phyloP scores from a whole-genome alignment of 2,797 vertebrate genomes.

The Microchirus variegatus region DNA sequence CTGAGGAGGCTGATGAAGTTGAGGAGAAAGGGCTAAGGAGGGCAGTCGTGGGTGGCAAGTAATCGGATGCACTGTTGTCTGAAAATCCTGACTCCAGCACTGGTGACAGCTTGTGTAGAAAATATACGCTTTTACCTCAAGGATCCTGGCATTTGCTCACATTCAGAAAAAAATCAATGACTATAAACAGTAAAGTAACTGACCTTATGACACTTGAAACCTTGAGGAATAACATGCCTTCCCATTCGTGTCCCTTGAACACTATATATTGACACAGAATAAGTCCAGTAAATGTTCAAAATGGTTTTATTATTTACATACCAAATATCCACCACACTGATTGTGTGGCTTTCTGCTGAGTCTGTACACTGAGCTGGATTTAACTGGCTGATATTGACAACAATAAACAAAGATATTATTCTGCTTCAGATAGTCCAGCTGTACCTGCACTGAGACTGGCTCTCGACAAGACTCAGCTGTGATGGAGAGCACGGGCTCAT shows the following conservation, averaged over 20 bases:
- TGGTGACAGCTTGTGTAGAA: slow-evolving; percentile 76
- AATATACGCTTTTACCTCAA: slow-evolving; percentile 5
- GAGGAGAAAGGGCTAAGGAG: slow-evolving; percentile 64
- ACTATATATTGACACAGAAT: slow-evolving; percentile 54
- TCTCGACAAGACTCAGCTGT: slow-evolving; percentile 77
- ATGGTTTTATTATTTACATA: background rate
- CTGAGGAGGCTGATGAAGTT: slow-evolving; percentile 50
- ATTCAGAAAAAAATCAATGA: background rate
- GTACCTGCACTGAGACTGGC: slow-evolving; percentile 81
- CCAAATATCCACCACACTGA: no score
- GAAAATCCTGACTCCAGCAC: slow-evolving; percentile 76
- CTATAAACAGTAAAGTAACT: slow-evolving; percentile 16
- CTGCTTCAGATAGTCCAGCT: slow-evolving; percentile 3
- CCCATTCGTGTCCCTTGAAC: slow-evolving; percentile 44
- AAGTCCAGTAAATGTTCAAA: background rate
- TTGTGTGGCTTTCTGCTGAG: no score
- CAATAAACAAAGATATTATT: background rate
- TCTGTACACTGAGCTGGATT: no score
- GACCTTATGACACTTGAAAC: slow-evolving; percentile 66
- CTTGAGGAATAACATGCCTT: slow-evolving; percentile 63
- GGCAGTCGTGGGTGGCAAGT: slow-evolving; percentile 53
- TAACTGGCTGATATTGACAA: no score
- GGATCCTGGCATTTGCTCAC: background rate
- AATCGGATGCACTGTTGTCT: slow-evolving; percentile 73
- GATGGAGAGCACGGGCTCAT: slow-evolving; percentile 84